Conservation (phyloP, 2,888 invertebrate species). For the Leucophora obtusa region DNA sequence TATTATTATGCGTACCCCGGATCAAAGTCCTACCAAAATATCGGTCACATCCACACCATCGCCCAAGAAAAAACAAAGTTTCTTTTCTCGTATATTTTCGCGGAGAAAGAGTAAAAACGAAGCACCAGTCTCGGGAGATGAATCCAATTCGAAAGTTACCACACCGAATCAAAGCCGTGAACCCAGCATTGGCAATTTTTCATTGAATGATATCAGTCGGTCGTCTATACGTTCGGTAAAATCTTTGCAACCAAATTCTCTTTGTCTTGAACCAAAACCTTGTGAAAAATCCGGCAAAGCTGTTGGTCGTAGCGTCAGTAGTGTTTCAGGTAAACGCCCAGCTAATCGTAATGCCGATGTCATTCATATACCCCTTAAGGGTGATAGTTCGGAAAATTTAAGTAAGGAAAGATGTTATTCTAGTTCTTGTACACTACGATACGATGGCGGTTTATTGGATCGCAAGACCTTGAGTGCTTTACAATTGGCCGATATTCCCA, state of each 20-base stretch:
- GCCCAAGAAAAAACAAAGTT: conserved; percentile 82
- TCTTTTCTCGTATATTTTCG: conserved; percentile 83
- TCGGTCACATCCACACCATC: conserved; percentile 79
- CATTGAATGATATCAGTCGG: conserved; percentile 74
- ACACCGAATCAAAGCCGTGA: conserved; percentile 74
- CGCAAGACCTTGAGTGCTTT: conserved; percentile 78
- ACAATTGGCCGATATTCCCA: conserved; percentile 78
- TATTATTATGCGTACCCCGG: conserved; percentile 78
- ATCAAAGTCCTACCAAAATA: conserved; percentile 80
- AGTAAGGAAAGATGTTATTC: conserved; percentile 72
- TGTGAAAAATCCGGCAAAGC: conserved; percentile 74
- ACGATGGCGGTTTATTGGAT: conserved; percentile 76
- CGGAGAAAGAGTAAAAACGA: conserved; percentile 77
- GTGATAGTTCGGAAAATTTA: conserved; percentile 77
- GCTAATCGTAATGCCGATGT: conserved; percentile 81
- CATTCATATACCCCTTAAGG: conserved; percentile 84
- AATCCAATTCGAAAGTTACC: conserved; percentile 66
- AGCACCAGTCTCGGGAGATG: conserved; percentile 41
- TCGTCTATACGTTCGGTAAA: conserved; percentile 73
- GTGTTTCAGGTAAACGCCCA: conserved; percentile 82
- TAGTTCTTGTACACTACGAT: conserved; percentile 72
- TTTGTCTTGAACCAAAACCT: conserved; percentile 75
- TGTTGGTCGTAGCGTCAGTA: conserved; percentile 82
- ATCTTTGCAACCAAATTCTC: conserved; percentile 72
- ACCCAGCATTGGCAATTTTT: conserved; percentile 74